Conservation (phyloP, 2,797 vertebrate genomes). For the Mus spretus region DNA sequence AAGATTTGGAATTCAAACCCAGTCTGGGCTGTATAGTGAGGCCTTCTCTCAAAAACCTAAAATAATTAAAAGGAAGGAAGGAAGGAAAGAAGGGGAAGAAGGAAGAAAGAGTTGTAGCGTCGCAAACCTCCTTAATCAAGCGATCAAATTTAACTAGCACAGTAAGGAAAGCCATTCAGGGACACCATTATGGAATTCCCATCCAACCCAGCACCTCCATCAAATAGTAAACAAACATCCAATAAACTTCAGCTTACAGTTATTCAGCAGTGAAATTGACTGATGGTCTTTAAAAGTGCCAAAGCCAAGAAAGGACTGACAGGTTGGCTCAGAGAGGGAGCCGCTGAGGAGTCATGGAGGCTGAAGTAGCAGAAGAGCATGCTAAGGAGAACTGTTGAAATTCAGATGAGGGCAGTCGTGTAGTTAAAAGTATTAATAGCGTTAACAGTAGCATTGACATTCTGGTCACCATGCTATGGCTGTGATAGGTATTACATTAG, state of each 20-base stretch:
- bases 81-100: background rate
- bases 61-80: background rate
- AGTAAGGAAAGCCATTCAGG: background rate
- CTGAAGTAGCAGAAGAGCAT: too few relatives aligned
- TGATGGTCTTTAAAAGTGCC: background rate
- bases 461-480: background rate
- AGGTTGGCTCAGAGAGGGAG: background rate
- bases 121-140: constrained; percentile 5
- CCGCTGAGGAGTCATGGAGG: background rate
- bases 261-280: background rate
- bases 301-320: background rate
- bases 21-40: background rate
- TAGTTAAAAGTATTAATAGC: constrained; percentile 16
- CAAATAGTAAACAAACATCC: constrained; percentile 15
- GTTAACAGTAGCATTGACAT: background rate
- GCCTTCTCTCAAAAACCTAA: background rate
- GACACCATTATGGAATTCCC: background rate
- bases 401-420: background rate
- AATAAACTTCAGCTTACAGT: background rate
- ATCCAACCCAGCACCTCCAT: background rate
- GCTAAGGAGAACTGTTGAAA: background rate
- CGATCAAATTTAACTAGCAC: constrained; percentile 8
- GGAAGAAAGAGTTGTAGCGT: background rate
- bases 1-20: background rate
- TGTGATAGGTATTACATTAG: constrained; percentile 27